These are phyloP conservation scores for Formica selysi DNA, from an alignment of 1,140 invertebrate species.

Conservation along the genomic window DNA sequence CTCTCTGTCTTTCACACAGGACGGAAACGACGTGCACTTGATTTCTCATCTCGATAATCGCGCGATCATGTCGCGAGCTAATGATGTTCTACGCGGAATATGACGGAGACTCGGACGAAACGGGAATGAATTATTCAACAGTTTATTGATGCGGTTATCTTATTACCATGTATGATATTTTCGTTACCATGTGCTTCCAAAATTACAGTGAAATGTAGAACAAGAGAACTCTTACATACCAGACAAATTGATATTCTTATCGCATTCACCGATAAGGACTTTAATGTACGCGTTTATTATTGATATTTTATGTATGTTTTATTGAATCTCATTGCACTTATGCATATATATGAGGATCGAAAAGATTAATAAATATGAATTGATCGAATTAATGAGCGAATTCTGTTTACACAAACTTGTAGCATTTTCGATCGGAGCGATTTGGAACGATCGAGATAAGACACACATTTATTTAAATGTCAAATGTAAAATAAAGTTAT, in stretches of 20 bases:
- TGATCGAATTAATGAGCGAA: background rate
- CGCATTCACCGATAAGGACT: background rate
- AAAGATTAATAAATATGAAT: slow-evolving; percentile 35
- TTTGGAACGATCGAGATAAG: background rate
- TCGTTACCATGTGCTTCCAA: background rate
- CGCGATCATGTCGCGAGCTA: background rate
- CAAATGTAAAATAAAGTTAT: slow-evolving; percentile 3
- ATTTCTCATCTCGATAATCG: background rate
- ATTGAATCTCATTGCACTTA: slow-evolving; percentile 4
- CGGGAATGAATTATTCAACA: slow-evolving; percentile 6
- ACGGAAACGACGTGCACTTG: slow-evolving; percentile 19
- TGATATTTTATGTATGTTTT: background rate
- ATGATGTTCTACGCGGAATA: slow-evolving; percentile 17
- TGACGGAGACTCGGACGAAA: slow-evolving; percentile 6
- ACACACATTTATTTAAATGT: background rate
- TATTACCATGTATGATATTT: background rate
- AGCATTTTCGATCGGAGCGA: background rate
- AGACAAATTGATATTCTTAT: background rate
- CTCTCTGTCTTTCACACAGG: too few species aligned
- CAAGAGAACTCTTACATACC: background rate
- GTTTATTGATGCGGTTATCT: background rate
- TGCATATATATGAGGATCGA: background rate
- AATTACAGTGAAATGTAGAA: background rate
- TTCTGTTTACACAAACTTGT: background rate
- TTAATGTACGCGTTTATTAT: background rate